Conservation (phyloP, 2,888 invertebrate genomes). For the Andrena marginata region DNA sequence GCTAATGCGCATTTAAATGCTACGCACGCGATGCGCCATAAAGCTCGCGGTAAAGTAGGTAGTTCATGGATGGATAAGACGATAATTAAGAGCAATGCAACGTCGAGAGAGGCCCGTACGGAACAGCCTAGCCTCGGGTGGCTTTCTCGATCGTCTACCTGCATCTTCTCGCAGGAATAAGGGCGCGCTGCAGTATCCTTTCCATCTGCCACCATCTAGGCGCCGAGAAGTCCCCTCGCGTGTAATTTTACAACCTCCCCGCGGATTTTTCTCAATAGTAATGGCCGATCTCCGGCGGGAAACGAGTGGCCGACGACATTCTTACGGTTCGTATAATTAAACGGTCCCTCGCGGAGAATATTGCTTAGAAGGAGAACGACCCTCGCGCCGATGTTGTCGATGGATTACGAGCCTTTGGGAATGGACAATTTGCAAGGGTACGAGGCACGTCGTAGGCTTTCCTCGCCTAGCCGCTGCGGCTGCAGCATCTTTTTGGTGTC, state of each 20-base stretch:
- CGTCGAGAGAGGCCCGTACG: background rate
- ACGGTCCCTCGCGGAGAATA: background rate
- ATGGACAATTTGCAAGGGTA: background rate
- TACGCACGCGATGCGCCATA: slow-evolving; percentile 12
- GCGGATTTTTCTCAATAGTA: background rate
- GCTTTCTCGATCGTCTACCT: slow-evolving; percentile 43
- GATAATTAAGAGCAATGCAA: slow-evolving; percentile 62
- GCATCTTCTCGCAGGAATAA: background rate
- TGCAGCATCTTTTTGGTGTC: background rate
- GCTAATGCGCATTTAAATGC: slow-evolving; percentile 58
- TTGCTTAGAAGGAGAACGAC: background rate
- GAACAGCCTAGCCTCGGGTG: slow-evolving; percentile 51
- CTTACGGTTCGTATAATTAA: slow-evolving; percentile 40
- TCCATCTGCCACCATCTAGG: background rate
- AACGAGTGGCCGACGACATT: slow-evolving; percentile 14
- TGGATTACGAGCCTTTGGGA: background rate
- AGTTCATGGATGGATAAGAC: slow-evolving; percentile 43
- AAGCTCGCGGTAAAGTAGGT: slow-evolving; percentile 22
- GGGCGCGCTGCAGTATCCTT: background rate
- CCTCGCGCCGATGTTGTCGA: background rate
- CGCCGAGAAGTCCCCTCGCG: slow-evolving; percentile 16
- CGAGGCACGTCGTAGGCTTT: background rate
- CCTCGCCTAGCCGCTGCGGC: background rate
- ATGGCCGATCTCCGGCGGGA: slow-evolving; percentile 8
- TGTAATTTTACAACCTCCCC: slow-evolving; percentile 21